A percentile compares a stretch with the other conserved stretches of the same genome.
phyloP scores from a whole-genome alignment of 2,113 vertebrate species.

The Procavia capensis region DNA sequence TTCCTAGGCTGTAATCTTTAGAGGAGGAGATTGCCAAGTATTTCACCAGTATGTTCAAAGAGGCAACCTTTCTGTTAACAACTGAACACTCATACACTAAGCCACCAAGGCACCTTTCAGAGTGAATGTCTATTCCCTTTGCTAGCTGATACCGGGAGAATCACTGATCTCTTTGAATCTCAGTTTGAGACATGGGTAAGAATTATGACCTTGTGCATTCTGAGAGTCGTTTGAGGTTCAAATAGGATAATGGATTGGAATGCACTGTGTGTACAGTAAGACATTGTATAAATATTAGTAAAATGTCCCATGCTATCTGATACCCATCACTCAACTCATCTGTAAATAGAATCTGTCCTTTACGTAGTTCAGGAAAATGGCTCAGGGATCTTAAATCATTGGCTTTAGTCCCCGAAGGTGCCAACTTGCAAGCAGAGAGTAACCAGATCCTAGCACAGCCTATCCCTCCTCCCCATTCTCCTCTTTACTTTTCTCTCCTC shows the following conservation, averaged over 20 bases:
- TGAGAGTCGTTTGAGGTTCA: neutral
- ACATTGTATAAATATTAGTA: neutral
- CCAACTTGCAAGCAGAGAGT: neutral
- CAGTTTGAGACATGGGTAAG: neutral
- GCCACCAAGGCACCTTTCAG: neutral
- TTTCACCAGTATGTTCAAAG: neutral
- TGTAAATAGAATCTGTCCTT: neutral
- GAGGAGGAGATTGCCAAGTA: neutral
- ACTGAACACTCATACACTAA: neutral
- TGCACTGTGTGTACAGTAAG: neutral
- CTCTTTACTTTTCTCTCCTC: neutral
- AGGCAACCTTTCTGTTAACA: neutral
- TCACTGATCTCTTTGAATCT: neutral
- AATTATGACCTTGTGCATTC: neutral
- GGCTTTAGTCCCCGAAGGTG: neutral
- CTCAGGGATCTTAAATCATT: neutral
- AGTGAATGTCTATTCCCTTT: neutral
- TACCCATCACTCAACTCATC: neutral
- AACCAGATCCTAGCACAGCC: neutral
- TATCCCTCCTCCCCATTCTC: neutral
- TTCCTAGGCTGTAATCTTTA: neutral
- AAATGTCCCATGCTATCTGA: neutral
- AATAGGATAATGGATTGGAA: neutral
- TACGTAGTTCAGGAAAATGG: neutral
- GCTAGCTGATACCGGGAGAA: neutral